phyloP scores from a whole-genome alignment of 2,113 vertebrate species.

The Motacilla alba region DNA sequence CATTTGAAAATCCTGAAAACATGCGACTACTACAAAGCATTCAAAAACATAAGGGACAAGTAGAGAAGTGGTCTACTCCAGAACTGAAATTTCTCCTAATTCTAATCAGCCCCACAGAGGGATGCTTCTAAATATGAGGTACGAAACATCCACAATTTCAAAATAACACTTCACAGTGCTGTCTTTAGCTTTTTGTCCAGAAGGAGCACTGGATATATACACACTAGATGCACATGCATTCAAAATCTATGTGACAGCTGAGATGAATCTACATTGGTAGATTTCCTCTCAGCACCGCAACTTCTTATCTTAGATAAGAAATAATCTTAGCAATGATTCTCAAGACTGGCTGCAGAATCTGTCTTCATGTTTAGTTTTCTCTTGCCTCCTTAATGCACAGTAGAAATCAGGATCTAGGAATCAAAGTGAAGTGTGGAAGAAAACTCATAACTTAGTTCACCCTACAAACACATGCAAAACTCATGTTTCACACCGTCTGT shows the following conservation, averaged over 20 bases:
- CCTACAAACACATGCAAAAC: background rate
- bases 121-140: background rate
- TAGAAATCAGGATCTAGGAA: background rate
- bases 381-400: background rate
- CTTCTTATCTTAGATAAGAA: background rate
- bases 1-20: conserved; percentile 2
- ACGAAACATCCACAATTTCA: background rate
- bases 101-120: background rate
- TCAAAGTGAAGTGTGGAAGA: background rate
- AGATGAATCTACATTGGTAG: background rate
- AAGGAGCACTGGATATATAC: background rate
- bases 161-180: background rate
- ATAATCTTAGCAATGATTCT: background rate
- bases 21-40: background rate
- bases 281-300: background rate
- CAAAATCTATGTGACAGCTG: background rate
- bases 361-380: background rate
- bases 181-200: background rate
- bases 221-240: background rate
- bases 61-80: background rate
- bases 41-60: background rate
- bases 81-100: background rate
- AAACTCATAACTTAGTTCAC: background rate
- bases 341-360: background rate
- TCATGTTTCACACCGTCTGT: background rate